Evolutionary conservation across 2,797 vertebrate genomes (phyloP).

Genomic region (Gouania willdenowi): DNA sequence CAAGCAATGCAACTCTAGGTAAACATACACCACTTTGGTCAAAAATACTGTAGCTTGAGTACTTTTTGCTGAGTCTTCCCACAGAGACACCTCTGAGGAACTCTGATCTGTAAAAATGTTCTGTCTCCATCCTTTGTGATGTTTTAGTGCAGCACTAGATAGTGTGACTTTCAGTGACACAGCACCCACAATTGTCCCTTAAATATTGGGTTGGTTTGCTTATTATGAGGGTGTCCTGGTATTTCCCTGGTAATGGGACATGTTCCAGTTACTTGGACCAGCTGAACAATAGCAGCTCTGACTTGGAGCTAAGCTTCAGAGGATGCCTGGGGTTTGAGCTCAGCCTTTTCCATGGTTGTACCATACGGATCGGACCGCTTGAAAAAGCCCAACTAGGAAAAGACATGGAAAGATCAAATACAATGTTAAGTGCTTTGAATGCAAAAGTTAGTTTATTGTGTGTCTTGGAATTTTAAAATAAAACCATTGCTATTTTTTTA

Average conservation of each 20-base stretch:
- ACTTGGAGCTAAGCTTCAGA: conserved; percentile 79
- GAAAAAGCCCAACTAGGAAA: conserved; percentile 86
- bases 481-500: too few relatives aligned
- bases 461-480: too few relatives aligned
- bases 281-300: conserved; percentile 20
- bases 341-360: conserved; percentile 91
- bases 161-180: conserved; percentile 54
- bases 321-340: conserved; percentile 88
- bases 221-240: conserved; percentile 1
- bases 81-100: conserved; percentile 1
- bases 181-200: conserved; percentile 32
- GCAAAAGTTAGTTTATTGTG: too few relatives aligned
- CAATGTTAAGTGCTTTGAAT: too few relatives aligned
- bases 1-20: conserved; percentile 13
- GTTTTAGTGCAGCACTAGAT: conserved; percentile 56
- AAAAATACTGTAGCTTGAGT: not conserved
- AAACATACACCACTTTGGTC: conserved; percentile 13
- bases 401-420: not conserved
- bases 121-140: conserved; percentile 11
- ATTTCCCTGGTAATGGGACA: conserved; percentile 13
- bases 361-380: conserved; percentile 86
- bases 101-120: conserved; percentile 8
- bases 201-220: conserved; percentile 20
- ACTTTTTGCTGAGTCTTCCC: not conserved
- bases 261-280: conserved; percentile 43